phyloP scores from a whole-genome alignment of 2,888 invertebrate species.

The Azorinus chamasolen region DNA sequence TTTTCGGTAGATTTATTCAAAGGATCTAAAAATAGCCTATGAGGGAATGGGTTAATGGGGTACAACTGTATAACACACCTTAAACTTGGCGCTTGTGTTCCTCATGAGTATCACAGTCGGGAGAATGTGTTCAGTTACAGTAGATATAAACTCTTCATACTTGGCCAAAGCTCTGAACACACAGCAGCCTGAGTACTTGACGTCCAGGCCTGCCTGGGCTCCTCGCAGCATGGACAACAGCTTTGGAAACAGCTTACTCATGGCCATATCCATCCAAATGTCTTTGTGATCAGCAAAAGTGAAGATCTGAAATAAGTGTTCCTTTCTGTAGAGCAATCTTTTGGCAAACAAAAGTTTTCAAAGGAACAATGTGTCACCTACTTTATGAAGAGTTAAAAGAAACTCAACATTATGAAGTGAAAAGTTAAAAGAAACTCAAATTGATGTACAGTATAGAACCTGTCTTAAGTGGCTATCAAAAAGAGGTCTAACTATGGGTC shows the following conservation, averaged over 20 bases:
- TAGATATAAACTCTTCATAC: conserved; percentile 58
- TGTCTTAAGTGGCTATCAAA: too few species aligned
- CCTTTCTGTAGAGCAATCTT: too few species aligned
- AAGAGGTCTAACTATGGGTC: too few species aligned
- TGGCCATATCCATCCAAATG: conserved; percentile 55
- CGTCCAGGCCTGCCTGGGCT: conserved; percentile 54
- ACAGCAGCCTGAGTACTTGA: conserved; percentile 74
- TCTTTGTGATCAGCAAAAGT: conserved; percentile 39
- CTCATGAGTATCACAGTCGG: conserved; percentile 58
- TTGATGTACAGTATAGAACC: too few species aligned
- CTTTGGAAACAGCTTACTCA: conserved; percentile 47
- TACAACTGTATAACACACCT: conserved; percentile 53
- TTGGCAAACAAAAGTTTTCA: too few species aligned
- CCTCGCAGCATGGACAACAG: conserved; percentile 59
- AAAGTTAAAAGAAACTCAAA: too few species aligned
- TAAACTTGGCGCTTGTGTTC: conserved; percentile 67
- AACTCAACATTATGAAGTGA: too few species aligned
- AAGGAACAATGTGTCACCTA: too few species aligned
- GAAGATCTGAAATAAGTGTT: conserved; percentile 52
- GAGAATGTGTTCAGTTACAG: conserved; percentile 58
- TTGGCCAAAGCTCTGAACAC: conserved; percentile 66
- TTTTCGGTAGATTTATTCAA: too few species aligned
- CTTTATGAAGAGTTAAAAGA: too few species aligned
- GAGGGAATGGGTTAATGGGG: too few species aligned
- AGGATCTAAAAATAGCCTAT: too few species aligned